Base-by-base conservation (phyloP, 2,113 vertebrate genomes). In the Limanda limanda region DNA sequence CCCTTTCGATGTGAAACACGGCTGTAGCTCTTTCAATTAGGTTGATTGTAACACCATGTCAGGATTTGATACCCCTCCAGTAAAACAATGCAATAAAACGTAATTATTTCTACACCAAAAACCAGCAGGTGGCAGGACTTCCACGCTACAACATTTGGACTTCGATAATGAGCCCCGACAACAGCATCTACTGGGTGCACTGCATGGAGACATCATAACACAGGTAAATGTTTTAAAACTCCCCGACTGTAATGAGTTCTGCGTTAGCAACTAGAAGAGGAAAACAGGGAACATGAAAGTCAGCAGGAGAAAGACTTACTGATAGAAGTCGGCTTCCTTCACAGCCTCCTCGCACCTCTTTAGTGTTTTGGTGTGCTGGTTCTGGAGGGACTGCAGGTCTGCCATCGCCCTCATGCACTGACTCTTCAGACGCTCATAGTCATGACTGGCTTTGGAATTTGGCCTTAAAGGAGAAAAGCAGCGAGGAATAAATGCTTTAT, bases 401-500 rank as follows among this genome's bases (percentile, higher is more conserved):
- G 96, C 96, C 97, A 98, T 99, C 73, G 97, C 97, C 86, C 97
- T 96, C 95, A 97, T 97, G 80, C 97, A 99, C 93, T 99, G 97
- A 75, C 95, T 96, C 90, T 99, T 98, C 88, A 99, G 90, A 68
- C 97, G 95, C 91, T 99, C 97, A 13, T 99, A 99, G 87, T 99
- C 97, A 18, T 97, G 97, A 78, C 96, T 95, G 78, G 95, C 94
- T 93, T 97, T 98, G 89, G 97, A 96, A 94, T 96, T 98, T 82
- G 97, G 96, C 88, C 97, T 99, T 89, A 56, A 42, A 73, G 11
- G 6, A 47, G 23, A 25, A 25, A 87, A 69, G 56, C 48, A 87
- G 78, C 35, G 74, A 83, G 71, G 40, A 72, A 60, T 90, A 55
- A 87, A 76, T 57, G 45, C 68, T 66, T 35, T 35, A 25, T 24